Percentiles rank a stretch among this genome's conserved stretches.
Conservation (phyloP, 2,113 vertebrate species). For the Pangasianodon hypophthalmus region DNA sequence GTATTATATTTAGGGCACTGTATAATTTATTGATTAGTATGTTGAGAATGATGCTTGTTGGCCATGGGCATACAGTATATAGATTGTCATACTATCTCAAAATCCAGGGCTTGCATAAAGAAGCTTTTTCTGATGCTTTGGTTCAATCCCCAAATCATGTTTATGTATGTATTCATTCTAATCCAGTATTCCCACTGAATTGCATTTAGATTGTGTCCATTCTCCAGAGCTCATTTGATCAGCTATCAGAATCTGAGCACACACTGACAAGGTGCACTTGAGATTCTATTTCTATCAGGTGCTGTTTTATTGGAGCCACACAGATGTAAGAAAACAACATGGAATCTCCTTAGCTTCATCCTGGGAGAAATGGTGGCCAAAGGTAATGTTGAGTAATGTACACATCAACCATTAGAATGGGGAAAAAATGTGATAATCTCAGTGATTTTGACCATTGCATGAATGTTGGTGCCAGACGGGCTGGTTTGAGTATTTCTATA, state of each 20-base stretch:
- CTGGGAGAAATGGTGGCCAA: neutral
- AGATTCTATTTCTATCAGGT: slow-evolving; percentile 21
- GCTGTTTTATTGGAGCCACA: neutral
- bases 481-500: too few relatives aligned
- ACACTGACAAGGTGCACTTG: slow-evolving; percentile 6
- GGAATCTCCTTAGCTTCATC: neutral
- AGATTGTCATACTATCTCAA: neutral
- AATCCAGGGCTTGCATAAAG: neutral
- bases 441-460: too few relatives aligned
- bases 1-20: neutral
- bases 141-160: neutral
- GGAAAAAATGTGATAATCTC: too few relatives aligned
- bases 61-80: neutral
- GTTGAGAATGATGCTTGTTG: too few relatives aligned
- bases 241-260: slow-evolving; percentile 33
- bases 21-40: neutral
- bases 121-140: slow-evolving; percentile 1
- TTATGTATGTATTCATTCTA: slow-evolving; percentile 18
- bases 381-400: neutral
- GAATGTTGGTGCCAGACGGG: too few relatives aligned
- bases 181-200: slow-evolving; percentile 6
- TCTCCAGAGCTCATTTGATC: slow-evolving; percentile 37
- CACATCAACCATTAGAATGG: too few relatives aligned
- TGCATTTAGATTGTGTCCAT: slow-evolving; percentile 33
- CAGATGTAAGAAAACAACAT: neutral